Evolutionary conservation across 2,113 vertebrate genomes (phyloP), one percentile per base, ranked within the genome.

Genomic region (Varanus salvator): DNA sequence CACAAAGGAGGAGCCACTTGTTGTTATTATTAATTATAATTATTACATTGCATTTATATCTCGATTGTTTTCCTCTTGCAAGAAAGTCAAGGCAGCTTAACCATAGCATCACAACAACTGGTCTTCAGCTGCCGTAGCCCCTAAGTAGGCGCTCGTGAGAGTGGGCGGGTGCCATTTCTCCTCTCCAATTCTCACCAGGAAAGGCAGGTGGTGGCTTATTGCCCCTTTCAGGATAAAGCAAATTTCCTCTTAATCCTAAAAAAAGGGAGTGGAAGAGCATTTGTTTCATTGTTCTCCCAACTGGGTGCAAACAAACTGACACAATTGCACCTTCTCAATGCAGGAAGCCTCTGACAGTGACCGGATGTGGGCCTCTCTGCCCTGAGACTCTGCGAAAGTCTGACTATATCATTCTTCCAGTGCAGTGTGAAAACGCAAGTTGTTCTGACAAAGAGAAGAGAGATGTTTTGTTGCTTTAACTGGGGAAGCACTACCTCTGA

Each of bases 361-460:
- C 44, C 12, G 60, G 76, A 87, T 21, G 29, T 6, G 29, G 14
- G 38, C 31, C 44, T 69, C 44, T 52, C 31, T 71, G 76, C 76
- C 86, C 80, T 5, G 29, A 34, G 48, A 34, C 23, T 25, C n/a
- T 5, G 17, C 60, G 31, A 3, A 38, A n/a, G 15, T 78, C 86
- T 15, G 5, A 4, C 17, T 19, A 11, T 15, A 29, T 4, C 14
- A 68, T 7, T 50, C 27, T 15, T 25, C 15, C 75, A 77, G 23
- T 25, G 23, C 44, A n/a, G 66, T 60, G 50, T 21, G 34, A 75
- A 89, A 60, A 72, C 12, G 8, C 87, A 57, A 29, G 76, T 44
- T 89, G 90, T 91, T 12, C 77, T 71, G 87, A 68, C 38, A 21
- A 93, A 94, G 94, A 92, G 17, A 23, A 27, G 23, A 25, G 17